Percentiles rank a stretch among this genome's conserved stretches.
These are phyloP conservation scores for Drosophila prostipennis DNA, from an alignment of 2,888 invertebrate species.

Conservation along the genomic window DNA sequence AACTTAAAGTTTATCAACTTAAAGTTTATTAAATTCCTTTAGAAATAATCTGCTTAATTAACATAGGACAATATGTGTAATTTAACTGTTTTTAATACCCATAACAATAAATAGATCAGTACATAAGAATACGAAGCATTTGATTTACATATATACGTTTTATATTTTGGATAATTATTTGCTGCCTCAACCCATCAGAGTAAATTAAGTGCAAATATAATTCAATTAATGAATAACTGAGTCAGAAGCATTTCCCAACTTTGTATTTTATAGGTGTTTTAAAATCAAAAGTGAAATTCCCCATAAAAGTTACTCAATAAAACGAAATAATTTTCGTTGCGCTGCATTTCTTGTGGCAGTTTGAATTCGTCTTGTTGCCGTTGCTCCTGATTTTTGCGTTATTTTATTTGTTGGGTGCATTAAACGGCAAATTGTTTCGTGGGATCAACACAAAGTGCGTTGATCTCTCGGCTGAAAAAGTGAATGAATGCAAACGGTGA, in stretches of 20 bases:
- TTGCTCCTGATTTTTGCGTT: constrained; percentile 27
- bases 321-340: constrained; percentile 21
- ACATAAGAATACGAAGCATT: too few relatives aligned
- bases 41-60: too few relatives aligned
- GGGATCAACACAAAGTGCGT: constrained; percentile 77
- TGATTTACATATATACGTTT: not conserved
- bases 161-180: not conserved
- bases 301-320: constrained; percentile 44
- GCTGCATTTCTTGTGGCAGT: constrained; percentile 27
- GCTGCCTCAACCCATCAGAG: too few relatives aligned
- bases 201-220: not conserved
- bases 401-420: constrained; percentile 67
- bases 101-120: too few relatives aligned
- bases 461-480: constrained; percentile 72
- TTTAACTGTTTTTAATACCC: too few relatives aligned
- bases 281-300: constrained; percentile 43
- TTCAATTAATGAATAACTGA: not conserved
- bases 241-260: not conserved
- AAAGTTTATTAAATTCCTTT: too few relatives aligned
- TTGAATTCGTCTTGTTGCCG: constrained; percentile 13
- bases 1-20: too few relatives aligned
- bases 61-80: too few relatives aligned
- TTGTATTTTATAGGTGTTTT: not conserved
- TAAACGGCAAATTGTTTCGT: constrained; percentile 79
- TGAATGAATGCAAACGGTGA: constrained; percentile 64